These are phyloP conservation scores for Troilus luridus DNA, from an alignment of 2,888 invertebrate species.

Conservation along the genomic window DNA sequence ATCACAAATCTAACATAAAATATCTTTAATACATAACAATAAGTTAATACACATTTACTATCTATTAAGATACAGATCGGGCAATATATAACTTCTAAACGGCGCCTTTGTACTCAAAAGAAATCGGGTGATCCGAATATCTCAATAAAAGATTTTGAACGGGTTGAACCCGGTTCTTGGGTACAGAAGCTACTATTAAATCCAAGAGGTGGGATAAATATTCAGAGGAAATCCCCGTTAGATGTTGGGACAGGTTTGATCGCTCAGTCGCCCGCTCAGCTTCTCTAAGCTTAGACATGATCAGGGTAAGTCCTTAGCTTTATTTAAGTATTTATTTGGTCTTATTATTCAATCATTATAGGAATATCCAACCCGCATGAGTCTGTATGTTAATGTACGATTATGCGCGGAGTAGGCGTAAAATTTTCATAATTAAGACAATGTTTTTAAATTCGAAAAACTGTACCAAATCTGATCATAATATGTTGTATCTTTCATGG, in stretches of 20 bases:
- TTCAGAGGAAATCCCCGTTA: slow-evolving; percentile 5
- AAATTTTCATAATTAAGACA: no score
- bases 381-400: no score
- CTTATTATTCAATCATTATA: background rate
- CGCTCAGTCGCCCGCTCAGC: slow-evolving; percentile 17
- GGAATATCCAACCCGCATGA: no score
- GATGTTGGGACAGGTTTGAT: slow-evolving; percentile 39
- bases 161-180: background rate
- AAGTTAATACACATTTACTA: no score
- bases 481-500: no score
- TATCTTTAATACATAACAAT: no score
- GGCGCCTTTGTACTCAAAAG: background rate
- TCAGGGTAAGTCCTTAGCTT: background rate
- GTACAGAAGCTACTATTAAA: slow-evolving; percentile 13
- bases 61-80: background rate
- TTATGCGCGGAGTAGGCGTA: no score
- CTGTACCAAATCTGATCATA: no score
- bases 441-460: no score
- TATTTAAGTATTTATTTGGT: background rate
- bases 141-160: background rate
- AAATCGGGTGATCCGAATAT: background rate
- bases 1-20: no score
- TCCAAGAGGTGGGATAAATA: slow-evolving; percentile 11
- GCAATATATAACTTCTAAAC: background rate
- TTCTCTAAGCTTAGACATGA: background rate